Base-by-base conservation (phyloP, 2,113 vertebrate species). In the Sarotherodon lohbergeri region DNA sequence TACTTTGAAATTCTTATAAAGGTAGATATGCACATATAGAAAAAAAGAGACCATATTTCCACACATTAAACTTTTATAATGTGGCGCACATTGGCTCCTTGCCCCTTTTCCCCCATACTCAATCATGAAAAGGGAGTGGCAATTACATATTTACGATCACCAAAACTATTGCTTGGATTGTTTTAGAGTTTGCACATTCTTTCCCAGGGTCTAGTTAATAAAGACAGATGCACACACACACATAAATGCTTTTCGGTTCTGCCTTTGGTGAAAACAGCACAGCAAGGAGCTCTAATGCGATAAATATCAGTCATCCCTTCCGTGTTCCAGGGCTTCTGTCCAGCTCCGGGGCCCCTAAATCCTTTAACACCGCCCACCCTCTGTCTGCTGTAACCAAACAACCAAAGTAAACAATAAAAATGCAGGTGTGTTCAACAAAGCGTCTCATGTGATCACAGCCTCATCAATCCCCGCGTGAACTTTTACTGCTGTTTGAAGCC, bases 371-470 rank as follows among this genome's bases (percentile, higher is more conserved):
- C 8, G 3, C 41, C 29, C 39, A 10, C n/a, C 39, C 46, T 7
- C 43, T 14, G 11, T 43, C 84, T 82, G 78, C 88, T 82, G 57
- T 12, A 61, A 82, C 82, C 80, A 56, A 81, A 87, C 88, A 89
- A 71, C 83, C 83, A 82, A 76, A 89, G 83, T 24, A 89, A 90
- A 91, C 81, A 80, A 55, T 63, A 55, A 83, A 88, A 86, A 88
- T 80, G 84, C 92, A 92, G 92, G 90, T 89, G 86, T 82, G 84
- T 54, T 84, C 55, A 88, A 81, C 90, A 86, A 88, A 90, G 76
- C 81, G 3, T 52, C 41, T 79, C 81, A 12, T 79, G 78, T 56
- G 86, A 90, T 80, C 68, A 3, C 80, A 36, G 90, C 66, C 52
- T 29, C 9, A 7, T 48, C 68, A 89, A 87, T 86, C 89, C 73